These are phyloP conservation scores for Cossypha dichroa DNA, from an alignment of 2,797 vertebrate genomes.

Conservation along the genomic window DNA sequence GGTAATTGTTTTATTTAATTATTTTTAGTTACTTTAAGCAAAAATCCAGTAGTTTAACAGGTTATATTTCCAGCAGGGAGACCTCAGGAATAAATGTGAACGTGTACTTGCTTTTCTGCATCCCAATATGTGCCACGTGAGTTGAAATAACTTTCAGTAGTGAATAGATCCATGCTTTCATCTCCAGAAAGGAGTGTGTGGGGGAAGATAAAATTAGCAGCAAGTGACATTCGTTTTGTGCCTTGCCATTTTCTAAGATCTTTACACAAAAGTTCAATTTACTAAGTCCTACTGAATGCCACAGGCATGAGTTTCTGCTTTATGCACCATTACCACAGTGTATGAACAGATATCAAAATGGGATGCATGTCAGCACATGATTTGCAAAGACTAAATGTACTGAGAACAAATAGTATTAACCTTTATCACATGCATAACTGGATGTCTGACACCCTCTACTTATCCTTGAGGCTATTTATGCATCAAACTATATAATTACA, in stretches of 20 bases:
- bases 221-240: conserved; percentile 24
- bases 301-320: conserved; percentile 37
- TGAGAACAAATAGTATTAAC: conserved; percentile 64
- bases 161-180: background rate
- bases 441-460: conserved; percentile 63
- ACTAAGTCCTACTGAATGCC: conserved; percentile 57
- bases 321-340: conserved; percentile 49
- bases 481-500: conserved; percentile 64
- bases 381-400: conserved; percentile 63
- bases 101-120: background rate
- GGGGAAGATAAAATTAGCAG: conserved; percentile 46
- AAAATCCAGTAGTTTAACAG: background rate
- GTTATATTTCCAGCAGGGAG: background rate
- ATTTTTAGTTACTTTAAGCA: conserved; percentile 1
- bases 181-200: background rate
- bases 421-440: conserved; percentile 65
- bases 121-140: background rate
- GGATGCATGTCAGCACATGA: conserved; percentile 73
- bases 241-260: conserved; percentile 63
- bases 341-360: conserved; percentile 60
- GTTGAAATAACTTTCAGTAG: background rate
- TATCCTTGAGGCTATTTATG: conserved; percentile 68
- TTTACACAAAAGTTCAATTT: conserved; percentile 58
- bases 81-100: background rate
- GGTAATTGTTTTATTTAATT: background rate